These are phyloP conservation scores for Epizoanthus scotinus DNA, from an alignment of 92 coral and sea anemone species.

Conservation along the genomic window DNA sequence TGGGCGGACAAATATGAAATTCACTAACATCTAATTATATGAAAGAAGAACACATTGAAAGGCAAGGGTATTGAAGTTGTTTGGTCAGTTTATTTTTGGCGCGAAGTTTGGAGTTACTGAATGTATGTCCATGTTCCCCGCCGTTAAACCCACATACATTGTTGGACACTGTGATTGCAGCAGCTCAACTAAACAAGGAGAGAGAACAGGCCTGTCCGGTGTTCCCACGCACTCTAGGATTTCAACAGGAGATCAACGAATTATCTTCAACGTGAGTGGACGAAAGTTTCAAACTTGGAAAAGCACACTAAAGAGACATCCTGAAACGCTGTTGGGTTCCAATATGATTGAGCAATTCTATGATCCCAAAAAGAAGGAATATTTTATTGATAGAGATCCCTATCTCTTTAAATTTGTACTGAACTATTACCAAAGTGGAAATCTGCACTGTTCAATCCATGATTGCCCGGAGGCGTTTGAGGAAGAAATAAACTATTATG, in stretches of 20 bases:
- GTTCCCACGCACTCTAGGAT: slow-evolving; percentile 21
- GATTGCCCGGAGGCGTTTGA: slow-evolving; percentile 94
- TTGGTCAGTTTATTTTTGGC: background rate
- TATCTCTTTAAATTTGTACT: slow-evolving; percentile 89
- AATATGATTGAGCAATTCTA: slow-evolving; percentile 79
- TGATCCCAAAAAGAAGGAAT: slow-evolving; percentile 79
- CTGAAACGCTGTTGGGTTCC: slow-evolving; percentile 86
- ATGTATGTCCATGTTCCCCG: slow-evolving; percentile 24
- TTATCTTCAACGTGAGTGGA: slow-evolving; percentile 90
- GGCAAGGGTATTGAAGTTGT: background rate
- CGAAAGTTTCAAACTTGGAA: slow-evolving; percentile 91
- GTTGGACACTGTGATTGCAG: background rate
- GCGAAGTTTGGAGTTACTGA: slow-evolving; percentile 5
- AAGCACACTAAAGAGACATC: slow-evolving; percentile 77
- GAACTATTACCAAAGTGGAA: slow-evolving; percentile 90
- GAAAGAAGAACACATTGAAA: too few species aligned
- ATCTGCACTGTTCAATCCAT: slow-evolving; percentile 88
- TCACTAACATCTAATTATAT: too few species aligned
- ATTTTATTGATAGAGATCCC: slow-evolving; percentile 93
- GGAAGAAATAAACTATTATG: slow-evolving; percentile 92
- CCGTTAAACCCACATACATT: background rate
- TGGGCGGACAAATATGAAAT: too few species aligned
- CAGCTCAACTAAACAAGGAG: background rate
- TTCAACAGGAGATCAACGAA: slow-evolving; percentile 58
- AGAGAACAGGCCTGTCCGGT: background rate